A percentile compares a stretch with the other conserved stretches of the same genome.
phyloP scores from a whole-genome alignment of 2,888 invertebrate genomes.

The Myopa tessellatipennis region DNA sequence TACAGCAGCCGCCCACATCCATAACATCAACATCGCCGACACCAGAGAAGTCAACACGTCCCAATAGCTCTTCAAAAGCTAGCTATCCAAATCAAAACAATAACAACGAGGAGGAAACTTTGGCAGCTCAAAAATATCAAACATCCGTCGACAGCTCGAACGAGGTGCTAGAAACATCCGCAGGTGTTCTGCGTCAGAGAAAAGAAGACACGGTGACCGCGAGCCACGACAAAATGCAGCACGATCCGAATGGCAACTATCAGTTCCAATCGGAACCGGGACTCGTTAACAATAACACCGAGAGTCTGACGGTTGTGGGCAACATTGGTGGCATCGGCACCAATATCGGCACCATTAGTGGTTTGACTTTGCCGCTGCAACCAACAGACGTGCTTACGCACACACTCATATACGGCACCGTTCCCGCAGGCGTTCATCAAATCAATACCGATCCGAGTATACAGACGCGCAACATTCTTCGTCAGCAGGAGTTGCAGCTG shows the following conservation, averaged over 20 bases:
- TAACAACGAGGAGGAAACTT: conserved; percentile 13
- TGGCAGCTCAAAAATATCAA: not conserved
- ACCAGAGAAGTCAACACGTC: conserved; percentile 34
- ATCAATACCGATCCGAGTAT: conserved; percentile 60
- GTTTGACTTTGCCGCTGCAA: conserved; percentile 49
- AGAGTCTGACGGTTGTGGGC: conserved; percentile 45
- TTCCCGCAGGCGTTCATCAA: conserved; percentile 61
- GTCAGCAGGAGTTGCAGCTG: conserved; percentile 65
- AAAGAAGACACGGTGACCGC: not conserved
- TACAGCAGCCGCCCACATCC: conserved; percentile 31
- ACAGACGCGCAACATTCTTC: conserved; percentile 60
- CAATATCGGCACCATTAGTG: conserved; percentile 48
- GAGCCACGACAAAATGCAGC: conserved; percentile 62
- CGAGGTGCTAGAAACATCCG: conserved; percentile 51
- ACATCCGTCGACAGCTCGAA: conserved; percentile 39
- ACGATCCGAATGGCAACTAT: conserved; percentile 67
- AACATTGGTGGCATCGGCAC: conserved; percentile 46
- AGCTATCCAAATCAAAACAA: not conserved
- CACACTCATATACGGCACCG: conserved; percentile 65
- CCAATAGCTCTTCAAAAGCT: not conserved
- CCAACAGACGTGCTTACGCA: conserved; percentile 63
- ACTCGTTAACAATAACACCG: conserved; percentile 64
- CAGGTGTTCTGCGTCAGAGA: conserved; percentile 41
- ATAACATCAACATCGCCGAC: not conserved
- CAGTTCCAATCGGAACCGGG: conserved; percentile 68